A percentile compares a stretch with the other conserved stretches of the same genome.
phyloP scores from a whole-genome alignment of 2,797 vertebrate species.

The Saxicola maurus region DNA sequence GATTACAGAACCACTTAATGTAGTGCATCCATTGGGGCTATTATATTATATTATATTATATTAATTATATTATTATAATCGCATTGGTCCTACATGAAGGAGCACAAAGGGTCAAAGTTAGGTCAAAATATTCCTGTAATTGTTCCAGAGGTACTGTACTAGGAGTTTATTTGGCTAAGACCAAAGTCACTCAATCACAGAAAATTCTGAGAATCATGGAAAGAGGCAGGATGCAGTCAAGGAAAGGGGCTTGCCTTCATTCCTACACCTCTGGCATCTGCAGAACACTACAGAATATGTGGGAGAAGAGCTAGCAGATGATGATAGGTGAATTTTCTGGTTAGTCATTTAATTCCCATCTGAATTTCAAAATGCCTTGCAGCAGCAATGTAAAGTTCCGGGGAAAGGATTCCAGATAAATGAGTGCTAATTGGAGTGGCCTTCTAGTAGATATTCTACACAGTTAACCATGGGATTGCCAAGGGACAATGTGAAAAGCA shows the following conservation, averaged over 20 bases:
- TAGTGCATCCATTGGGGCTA: neutral
- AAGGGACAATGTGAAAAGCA: constrained; percentile 5
- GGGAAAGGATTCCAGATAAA: constrained; percentile 32
- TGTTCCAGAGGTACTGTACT: neutral
- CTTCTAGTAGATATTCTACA: constrained; percentile 30
- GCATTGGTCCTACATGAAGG: neutral
- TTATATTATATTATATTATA: too few species aligned
- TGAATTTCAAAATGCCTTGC: constrained; percentile 40
- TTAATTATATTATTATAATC: too few species aligned
- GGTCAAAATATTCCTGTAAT: neutral
- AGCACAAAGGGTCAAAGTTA: neutral
- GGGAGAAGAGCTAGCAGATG: constrained; percentile 6
- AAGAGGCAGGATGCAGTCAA: neutral
- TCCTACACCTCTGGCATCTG: neutral
- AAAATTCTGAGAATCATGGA: neutral
- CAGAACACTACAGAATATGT: neutral
- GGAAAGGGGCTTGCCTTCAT: neutral
- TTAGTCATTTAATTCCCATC: neutral
- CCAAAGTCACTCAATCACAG: neutral
- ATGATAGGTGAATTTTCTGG: constrained; percentile 7
- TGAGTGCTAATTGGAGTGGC: constrained; percentile 38
- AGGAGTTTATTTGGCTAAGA: neutral
- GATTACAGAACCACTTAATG: neutral
- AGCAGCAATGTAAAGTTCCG: constrained; percentile 7
- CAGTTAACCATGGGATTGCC: constrained; percentile 23